Evolutionary conservation across 2,797 vertebrate species (phyloP).

Genomic region (Heteromormyrus szaboi): DNA sequence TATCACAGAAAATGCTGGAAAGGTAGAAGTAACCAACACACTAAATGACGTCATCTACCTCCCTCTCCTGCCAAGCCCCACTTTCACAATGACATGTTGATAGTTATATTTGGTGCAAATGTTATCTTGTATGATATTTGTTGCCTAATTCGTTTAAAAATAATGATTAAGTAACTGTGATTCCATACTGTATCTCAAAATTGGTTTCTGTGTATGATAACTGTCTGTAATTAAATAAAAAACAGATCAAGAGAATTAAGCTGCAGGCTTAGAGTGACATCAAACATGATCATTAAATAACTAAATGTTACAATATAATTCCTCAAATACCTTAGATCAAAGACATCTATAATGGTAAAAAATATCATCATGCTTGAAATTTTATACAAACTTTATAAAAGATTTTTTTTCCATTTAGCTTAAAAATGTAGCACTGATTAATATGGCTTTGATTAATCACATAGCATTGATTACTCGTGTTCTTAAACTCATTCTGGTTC

Average conservation of each 20-base stretch:
- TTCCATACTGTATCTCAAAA: background rate
- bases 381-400: background rate
- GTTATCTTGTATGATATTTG: background rate
- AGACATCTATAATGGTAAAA: background rate
- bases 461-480: background rate
- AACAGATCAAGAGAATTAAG: background rate
- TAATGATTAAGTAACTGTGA: background rate
- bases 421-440: background rate
- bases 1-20: background rate
- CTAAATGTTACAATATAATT: background rate
- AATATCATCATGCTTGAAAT: background rate
- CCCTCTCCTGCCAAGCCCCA: background rate
- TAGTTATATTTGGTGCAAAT: background rate
- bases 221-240: background rate
- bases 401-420: background rate
- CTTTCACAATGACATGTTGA: background rate
- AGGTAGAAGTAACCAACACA: background rate
- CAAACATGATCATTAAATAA: background rate
- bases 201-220: background rate
- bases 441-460: background rate
- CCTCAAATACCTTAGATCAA: background rate
- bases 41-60: background rate
- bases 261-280: background rate
- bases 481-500: background rate
- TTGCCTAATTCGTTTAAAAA: background rate